Percentiles rank a stretch among this genome's conserved stretches.
These are phyloP conservation scores for Brachionus calyciflorus DNA, from an alignment of 1,140 invertebrate genomes.

Conservation along the genomic window DNA sequence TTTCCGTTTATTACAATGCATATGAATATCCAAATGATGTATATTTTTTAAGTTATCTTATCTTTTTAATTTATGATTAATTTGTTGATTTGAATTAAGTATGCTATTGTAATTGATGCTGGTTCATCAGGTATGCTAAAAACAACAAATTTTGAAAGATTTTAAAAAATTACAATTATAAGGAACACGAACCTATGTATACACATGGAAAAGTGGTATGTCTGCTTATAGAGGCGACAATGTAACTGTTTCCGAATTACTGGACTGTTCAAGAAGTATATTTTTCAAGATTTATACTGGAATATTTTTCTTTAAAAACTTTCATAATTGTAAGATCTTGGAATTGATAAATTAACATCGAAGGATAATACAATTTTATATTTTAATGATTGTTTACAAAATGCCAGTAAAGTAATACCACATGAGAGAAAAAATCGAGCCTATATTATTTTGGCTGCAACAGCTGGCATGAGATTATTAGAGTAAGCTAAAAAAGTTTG, in stretches of 20 bases:
- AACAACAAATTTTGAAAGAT: too few relatives aligned
- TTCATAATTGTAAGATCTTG: too few relatives aligned
- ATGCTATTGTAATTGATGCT: constrained; percentile 44
- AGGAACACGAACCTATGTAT: constrained; percentile 3
- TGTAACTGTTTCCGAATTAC: neutral
- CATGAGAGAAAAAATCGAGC: constrained; percentile 2
- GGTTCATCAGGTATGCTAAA: constrained; percentile 34
- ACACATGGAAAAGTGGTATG: constrained; percentile 12
- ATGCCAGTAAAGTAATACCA: constrained; percentile 27
- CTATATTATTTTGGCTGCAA: constrained; percentile 46
- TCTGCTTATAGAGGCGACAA: constrained; percentile 11
- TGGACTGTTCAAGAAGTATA: neutral
- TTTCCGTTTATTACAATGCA: constrained; percentile 12
- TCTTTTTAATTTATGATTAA: neutral
- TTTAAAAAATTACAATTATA: neutral
- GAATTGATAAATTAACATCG: constrained; percentile 7
- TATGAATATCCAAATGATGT: constrained; percentile 22
- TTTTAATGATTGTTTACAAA: constrained; percentile 45
- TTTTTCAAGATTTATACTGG: too few relatives aligned
- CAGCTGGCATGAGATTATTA: constrained; percentile 46
- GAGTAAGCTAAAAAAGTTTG: too few relatives aligned
- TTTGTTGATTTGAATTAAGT: neutral
- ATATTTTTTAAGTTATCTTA: too few relatives aligned
- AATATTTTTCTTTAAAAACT: too few relatives aligned
- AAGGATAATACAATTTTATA: constrained; percentile 25